Evolutionary conservation across 1,140 invertebrate species (phyloP), one percentile per base, ranked within the genome.

Genomic region (Pomacea maculata): DNA sequence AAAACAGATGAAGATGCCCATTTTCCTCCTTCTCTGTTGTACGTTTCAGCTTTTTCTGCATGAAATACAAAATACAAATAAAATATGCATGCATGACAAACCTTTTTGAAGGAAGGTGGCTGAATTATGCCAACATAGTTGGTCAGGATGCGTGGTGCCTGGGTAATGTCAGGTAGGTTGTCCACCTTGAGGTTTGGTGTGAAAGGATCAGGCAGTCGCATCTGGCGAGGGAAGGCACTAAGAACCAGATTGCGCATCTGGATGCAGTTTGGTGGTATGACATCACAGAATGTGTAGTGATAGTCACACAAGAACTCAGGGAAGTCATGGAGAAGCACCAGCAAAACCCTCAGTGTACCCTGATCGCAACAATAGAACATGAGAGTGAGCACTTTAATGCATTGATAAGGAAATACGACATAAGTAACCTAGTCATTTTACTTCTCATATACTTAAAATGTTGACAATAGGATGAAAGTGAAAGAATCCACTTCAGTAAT

Each of bases 251-350:
- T 99, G 65, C 98, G 94, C 97, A 99, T 98, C 91, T 99, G 98
- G 86, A 99, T 98, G 89, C 98, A 99, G 90, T 99, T 99, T 1
- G 98, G 96, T 83, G 98, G 98, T 87, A 99, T 99, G 68, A 97
- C 97, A 92, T 99, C 98, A 91, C 98, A 99, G 92, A 99, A 99
- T n/a, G 96, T 96, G 89, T 99, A 99, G 90, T 99, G 97, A 90
- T 99, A 99, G 88, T 99, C 98, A 89, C 98, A 99, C 45, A 99
- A 93, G 89, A 99, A 99, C 91, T 99, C 99, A 0, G 99, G 99
- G 91, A 99, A 99, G 91, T 99, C 99, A 88, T 99, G 98, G 5
- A 99, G 93, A 19, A 99, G 92, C 0, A 99, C 97, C 19, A 99
- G 91, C n/a, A 99, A 92, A 1, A 99, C 97, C 81, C 98, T 94